Evolutionary conservation across 2,888 invertebrate species (phyloP).

Genomic region (Monochamus alternatus): DNA sequence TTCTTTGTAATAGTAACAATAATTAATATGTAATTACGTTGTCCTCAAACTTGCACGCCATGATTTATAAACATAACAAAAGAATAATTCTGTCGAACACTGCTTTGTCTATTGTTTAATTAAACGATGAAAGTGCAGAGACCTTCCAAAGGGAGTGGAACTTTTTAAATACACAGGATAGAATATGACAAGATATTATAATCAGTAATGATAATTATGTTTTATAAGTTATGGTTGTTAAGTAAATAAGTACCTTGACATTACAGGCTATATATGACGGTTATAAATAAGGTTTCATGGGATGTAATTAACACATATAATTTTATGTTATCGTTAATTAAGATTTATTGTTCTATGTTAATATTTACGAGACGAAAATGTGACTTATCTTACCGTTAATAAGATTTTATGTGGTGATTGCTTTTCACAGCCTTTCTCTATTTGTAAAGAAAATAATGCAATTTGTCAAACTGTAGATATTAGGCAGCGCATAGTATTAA

Average conservation of each 20-base stretch:
- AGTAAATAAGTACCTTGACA: constrained; percentile 3
- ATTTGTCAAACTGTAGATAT: too few species aligned
- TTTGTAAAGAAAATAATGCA: too few species aligned
- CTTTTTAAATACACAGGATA: constrained; percentile 4
- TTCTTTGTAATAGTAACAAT: not conserved
- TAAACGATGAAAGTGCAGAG: constrained; percentile 22
- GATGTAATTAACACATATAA: not conserved
- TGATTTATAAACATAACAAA: constrained; percentile 22
- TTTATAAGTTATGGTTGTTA: constrained; percentile 10
- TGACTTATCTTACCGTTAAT: too few species aligned
- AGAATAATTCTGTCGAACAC: constrained; percentile 19
- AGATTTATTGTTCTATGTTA: not conserved
- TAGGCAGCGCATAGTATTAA: too few species aligned
- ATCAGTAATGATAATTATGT: constrained; percentile 9
- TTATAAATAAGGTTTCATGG: not conserved
- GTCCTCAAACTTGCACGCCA: constrained; percentile 18
- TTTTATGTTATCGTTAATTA: not conserved
- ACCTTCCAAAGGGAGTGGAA: constrained; percentile 21
- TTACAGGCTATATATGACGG: not conserved
- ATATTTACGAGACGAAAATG: too few species aligned
- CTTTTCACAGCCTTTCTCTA: too few species aligned
- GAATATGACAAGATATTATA: constrained; percentile 14
- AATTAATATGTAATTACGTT: constrained; percentile 20
- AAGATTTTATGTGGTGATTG: too few species aligned
- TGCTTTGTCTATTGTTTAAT: constrained; percentile 24